Conservation (phyloP, 1,140 invertebrate species). For the Neuroterus valhalla region DNA sequence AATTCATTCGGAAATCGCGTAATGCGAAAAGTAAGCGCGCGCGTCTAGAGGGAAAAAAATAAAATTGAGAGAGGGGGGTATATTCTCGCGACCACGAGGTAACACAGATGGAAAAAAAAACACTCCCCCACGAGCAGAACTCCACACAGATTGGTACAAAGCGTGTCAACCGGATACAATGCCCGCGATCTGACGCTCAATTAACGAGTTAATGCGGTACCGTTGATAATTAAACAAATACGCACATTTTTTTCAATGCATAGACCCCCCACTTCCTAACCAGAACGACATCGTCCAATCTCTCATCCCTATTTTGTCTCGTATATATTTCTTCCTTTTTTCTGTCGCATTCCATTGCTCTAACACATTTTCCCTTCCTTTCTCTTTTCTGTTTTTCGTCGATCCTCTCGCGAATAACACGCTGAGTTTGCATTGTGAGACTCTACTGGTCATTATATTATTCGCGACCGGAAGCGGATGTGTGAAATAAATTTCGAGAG, state of each 20-base stretch:
- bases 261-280: slow-evolving; percentile 34
- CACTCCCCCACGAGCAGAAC: slow-evolving; percentile 53
- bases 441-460: slow-evolving; percentile 70
- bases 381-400: slow-evolving; percentile 2
- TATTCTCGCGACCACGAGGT: slow-evolving; percentile 51
- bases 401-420: slow-evolving; percentile 58
- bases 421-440: slow-evolving; percentile 63
- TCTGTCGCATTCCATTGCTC: slow-evolving; percentile 50
- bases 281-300: slow-evolving; percentile 32
- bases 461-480: slow-evolving; percentile 71
- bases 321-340: slow-evolving; percentile 40
- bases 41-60: slow-evolving; percentile 40
- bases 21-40: slow-evolving; percentile 47
- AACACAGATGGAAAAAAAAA: slow-evolving; percentile 52
- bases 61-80: slow-evolving; percentile 34
- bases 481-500: slow-evolving; percentile 67
- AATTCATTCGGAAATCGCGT: slow-evolving; percentile 34
- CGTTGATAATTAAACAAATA: slow-evolving; percentile 75
- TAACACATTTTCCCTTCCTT: slow-evolving; percentile 22
- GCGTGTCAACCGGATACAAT: slow-evolving; percentile 73
- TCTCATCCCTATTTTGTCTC: slow-evolving; percentile 8
- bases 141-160: slow-evolving; percentile 63
- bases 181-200: slow-evolving; percentile 73
- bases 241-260: slow-evolving; percentile 53
- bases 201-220: slow-evolving; percentile 75